These are phyloP conservation scores for Marisa cornuarietis DNA, from an alignment of 1,140 invertebrate genomes.

Conservation along the genomic window DNA sequence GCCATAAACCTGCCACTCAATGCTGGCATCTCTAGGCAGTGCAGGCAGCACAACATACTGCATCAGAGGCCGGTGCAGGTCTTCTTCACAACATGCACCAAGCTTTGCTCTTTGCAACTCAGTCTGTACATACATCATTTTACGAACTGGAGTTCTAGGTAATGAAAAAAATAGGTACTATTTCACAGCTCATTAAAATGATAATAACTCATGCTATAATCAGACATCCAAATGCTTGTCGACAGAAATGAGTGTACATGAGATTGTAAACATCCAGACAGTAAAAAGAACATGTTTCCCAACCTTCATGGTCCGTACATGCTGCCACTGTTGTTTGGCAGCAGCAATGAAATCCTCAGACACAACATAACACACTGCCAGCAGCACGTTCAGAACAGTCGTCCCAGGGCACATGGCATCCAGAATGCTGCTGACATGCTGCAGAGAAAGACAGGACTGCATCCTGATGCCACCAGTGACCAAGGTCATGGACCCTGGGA, in stretches of 20 bases:
- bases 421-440: conserved; percentile 83
- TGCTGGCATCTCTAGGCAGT: conserved; percentile 81
- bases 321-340: conserved; percentile 44
- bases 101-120: conserved; percentile 77
- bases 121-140: conserved; percentile 2
- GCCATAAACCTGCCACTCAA: conserved; percentile 86
- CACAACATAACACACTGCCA: conserved; percentile 61
- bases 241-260: not conserved
- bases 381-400: conserved; percentile 77
- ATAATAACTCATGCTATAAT: not conserved
- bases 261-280: too few relatives aligned
- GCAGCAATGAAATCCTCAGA: conserved; percentile 48
- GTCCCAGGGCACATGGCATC: conserved; percentile 80
- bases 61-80: conserved; percentile 75
- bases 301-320: conserved; percentile 60
- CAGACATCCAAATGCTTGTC: not conserved
- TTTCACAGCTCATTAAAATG: too few relatives aligned
- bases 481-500: conserved; percentile 84
- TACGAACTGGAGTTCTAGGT: too few relatives aligned
- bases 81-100: conserved; percentile 71
- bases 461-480: conserved; percentile 77
- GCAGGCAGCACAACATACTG: conserved; percentile 84
- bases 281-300: too few relatives aligned
- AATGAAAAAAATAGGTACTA: too few relatives aligned
- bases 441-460: conserved; percentile 83